Base-by-base conservation (phyloP, 2,797 vertebrate species). In the Euphonia xanthogaster region DNA sequence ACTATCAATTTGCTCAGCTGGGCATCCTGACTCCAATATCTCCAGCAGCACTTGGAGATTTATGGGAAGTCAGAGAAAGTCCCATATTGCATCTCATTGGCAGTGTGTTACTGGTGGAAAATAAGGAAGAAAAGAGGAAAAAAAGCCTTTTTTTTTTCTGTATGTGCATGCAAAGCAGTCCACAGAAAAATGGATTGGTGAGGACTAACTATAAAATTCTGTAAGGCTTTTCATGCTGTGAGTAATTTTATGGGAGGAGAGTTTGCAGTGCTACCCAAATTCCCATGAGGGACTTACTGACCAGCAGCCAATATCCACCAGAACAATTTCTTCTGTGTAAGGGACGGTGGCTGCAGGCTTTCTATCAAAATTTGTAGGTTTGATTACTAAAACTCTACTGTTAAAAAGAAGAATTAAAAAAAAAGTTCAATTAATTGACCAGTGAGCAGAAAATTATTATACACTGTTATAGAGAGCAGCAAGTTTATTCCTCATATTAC, bases 361-460 rank as follows among this genome's bases (percentile, higher is more conserved):
- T 74, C 28, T 33, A 70, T 67, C 45, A 86, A 84, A 93, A 95
- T 80, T 28, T 80, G 77, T 61, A 82, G 53, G 42, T 79, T 93
- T 93, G 71, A 93, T 87, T 95, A 94, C 37, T 88, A 85, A 80
- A 96, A 73, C 7, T 66, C 25, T 35, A 65, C 9, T 24, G 12
- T 51, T 62, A 75, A 62, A 90, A 62, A 54, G 11, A 78, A 67
- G n/a, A 76, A 10, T 42, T 51, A 74, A 27, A 27, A 10, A 47
- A 66, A 12, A 42, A 51, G 9, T 19, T 75, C 37, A 75, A 73
- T 53, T 62, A 87, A 92, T 91, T 94, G 80, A 80, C 37, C 57
- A 42, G 50, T 54, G 58, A 91, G 74, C 10, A 81, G 58, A 79
- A 81, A 79, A 62, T 48, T 81, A 70, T 66, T 68, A 85, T 25